Evolutionary conservation across 2,888 invertebrate species (phyloP).

Genomic region (Falcaria lacertinaria): DNA sequence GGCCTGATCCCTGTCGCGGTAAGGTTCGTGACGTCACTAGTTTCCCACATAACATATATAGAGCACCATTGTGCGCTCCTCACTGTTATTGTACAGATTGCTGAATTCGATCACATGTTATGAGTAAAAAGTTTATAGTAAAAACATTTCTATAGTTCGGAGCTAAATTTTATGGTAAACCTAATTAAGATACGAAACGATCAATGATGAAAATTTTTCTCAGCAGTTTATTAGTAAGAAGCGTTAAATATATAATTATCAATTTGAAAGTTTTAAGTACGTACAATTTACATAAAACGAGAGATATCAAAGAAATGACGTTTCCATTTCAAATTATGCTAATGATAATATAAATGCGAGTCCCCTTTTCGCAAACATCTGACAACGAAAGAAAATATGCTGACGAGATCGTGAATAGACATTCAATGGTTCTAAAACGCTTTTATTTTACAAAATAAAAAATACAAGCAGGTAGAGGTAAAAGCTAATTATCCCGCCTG

Average conservation of each 20-base stretch:
- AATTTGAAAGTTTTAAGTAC: conserved; percentile 28
- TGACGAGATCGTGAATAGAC: conserved; percentile 24
- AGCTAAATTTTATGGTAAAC: too few species aligned
- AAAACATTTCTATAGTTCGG: too few species aligned
- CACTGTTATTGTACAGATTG: conserved; percentile 3
- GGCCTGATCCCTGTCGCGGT: conserved; percentile 20
- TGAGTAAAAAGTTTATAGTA: too few species aligned
- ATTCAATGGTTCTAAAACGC: conserved; percentile 16
- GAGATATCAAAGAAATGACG: conserved; percentile 42
- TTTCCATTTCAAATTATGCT: conserved; percentile 43
- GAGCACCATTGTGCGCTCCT: conserved; percentile 40
- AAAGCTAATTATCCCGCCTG: conserved; percentile 57
- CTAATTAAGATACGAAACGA: too few species aligned
- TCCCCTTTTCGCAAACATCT: conserved; percentile 33
- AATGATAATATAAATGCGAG: conserved; percentile 38
- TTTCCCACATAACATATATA: conserved; percentile 41
- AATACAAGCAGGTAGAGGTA: conserved; percentile 28
- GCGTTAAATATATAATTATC: conserved; percentile 11
- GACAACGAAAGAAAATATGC: conserved; percentile 29
- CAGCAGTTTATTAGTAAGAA: too few species aligned
- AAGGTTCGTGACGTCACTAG: conserved; percentile 39
- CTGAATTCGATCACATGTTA: background rate
- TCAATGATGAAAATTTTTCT: too few species aligned
- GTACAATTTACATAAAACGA: conserved; percentile 38
- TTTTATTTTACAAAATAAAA: conserved; percentile 18